These are phyloP conservation scores for Acanthurus tractus DNA, from an alignment of 2,797 vertebrate species.

Conservation along the genomic window DNA sequence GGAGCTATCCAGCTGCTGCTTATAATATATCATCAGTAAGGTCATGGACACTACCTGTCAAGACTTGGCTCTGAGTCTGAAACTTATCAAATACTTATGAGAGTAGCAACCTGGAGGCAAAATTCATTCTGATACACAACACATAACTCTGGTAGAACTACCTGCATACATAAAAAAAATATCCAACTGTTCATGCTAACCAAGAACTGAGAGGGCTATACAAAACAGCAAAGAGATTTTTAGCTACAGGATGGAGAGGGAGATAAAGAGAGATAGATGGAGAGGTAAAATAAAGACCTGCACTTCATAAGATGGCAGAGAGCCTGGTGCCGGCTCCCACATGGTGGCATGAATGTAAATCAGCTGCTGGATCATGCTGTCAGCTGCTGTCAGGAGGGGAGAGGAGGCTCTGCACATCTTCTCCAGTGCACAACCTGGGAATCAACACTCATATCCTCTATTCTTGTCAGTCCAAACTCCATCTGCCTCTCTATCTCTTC, in stretches of 20 bases:
- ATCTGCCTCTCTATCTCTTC: constrained; percentile 1
- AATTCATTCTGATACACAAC: constrained; percentile 53
- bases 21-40: constrained; percentile 34
- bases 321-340: constrained; percentile 35
- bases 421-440: constrained; percentile 36
- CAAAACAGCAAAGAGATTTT: constrained; percentile 56
- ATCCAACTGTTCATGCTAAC: constrained; percentile 46
- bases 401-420: constrained; percentile 16
- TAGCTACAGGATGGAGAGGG: constrained; percentile 49
- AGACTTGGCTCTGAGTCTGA: constrained; percentile 50
- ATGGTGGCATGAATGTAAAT: constrained; percentile 69
- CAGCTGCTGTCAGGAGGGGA: constrained; percentile 51
- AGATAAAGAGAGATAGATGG: constrained; percentile 63
- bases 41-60: constrained; percentile 53
- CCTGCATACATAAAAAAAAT: constrained; percentile 23
- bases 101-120: constrained; percentile 51
- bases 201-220: constrained; percentile 47
- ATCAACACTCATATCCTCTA: constrained; percentile 3
- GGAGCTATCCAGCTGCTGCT: constrained; percentile 37
- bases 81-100: constrained; percentile 52
- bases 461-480: constrained; percentile 21
- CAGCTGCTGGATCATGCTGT: constrained; percentile 62
- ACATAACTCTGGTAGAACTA: constrained; percentile 48
- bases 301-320: constrained; percentile 67
- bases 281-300: constrained; percentile 70